These are phyloP conservation scores for Tigriopus japonicus DNA, from an alignment of 1,140 invertebrate genomes.

Conservation along the genomic window DNA sequence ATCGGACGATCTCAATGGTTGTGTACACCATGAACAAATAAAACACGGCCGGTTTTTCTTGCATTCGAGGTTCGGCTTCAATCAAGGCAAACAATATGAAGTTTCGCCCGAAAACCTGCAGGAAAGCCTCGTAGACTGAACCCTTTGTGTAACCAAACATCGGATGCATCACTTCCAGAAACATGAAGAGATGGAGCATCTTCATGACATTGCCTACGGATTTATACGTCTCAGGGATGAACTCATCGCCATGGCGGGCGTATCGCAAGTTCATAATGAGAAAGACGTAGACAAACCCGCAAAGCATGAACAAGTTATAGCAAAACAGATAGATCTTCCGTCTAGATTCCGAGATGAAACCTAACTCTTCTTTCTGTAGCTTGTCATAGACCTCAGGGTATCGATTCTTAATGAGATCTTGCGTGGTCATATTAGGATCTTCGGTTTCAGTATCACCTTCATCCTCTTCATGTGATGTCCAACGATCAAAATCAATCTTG, in stretches of 20 bases:
- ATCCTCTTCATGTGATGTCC: slow-evolving; percentile 36
- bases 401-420: slow-evolving; percentile 22
- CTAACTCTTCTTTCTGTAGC: slow-evolving; percentile 55
- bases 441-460: slow-evolving; percentile 44
- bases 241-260: slow-evolving; percentile 39
- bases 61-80: slow-evolving; percentile 60
- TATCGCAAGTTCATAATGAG: slow-evolving; percentile 51
- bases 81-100: slow-evolving; percentile 67
- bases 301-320: slow-evolving; percentile 78
- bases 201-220: slow-evolving; percentile 57
- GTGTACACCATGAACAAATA: slow-evolving; percentile 68
- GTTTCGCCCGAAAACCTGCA: slow-evolving; percentile 47
- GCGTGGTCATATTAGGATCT: slow-evolving; percentile 23
- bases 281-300: slow-evolving; percentile 61
- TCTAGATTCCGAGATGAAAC: slow-evolving; percentile 50
- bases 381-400: slow-evolving; percentile 54
- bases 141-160: slow-evolving; percentile 66
- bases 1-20: slow-evolving; percentile 56
- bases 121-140: slow-evolving; percentile 30
- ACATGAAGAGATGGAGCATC: slow-evolving; percentile 53
- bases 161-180: slow-evolving; percentile 73
- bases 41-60: slow-evolving; percentile 63
- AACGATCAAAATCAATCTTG: slow-evolving; percentile 62
- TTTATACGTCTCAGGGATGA: slow-evolving; percentile 39
- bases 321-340: slow-evolving; percentile 67